phyloP scores from a whole-genome alignment of 1,140 invertebrate genomes.

The Saccostrea cuccullata region DNA sequence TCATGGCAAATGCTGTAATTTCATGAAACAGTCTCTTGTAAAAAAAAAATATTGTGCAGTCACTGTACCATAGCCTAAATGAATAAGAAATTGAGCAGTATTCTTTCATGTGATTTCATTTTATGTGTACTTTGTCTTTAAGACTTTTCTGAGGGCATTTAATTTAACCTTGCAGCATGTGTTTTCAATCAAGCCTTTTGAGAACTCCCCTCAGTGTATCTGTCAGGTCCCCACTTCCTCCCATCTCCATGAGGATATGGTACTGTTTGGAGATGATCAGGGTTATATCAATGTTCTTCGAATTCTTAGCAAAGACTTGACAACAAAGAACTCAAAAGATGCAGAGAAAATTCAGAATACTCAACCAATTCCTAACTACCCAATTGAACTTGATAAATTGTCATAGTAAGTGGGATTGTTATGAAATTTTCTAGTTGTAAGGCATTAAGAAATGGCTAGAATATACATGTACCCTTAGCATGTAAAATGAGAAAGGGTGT shows the following conservation, averaged over 20 bases:
- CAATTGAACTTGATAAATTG: conserved; percentile 70
- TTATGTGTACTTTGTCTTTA: too few relatives aligned
- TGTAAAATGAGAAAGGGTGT: too few relatives aligned
- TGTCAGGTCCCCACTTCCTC: conserved; percentile 65
- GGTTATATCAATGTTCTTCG: conserved; percentile 76
- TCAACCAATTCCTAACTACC: conserved; percentile 53
- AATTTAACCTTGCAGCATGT: conserved; percentile 66
- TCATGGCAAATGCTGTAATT: too few relatives aligned
- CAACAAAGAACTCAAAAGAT: conserved; percentile 73
- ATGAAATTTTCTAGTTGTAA: too few relatives aligned
- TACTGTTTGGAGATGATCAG: conserved; percentile 77
- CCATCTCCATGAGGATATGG: conserved; percentile 67
- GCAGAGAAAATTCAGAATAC: conserved; percentile 62
- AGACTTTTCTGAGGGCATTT: too few relatives aligned
- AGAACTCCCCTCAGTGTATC: conserved; percentile 75
- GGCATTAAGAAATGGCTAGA: too few relatives aligned
- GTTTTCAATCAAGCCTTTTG: conserved; percentile 75
- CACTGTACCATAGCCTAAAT: too few relatives aligned
- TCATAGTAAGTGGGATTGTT: conserved; percentile 65
- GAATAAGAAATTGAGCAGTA: too few relatives aligned
- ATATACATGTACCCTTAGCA: too few relatives aligned
- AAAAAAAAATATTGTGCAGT: too few relatives aligned
- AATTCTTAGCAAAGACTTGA: conserved; percentile 74
- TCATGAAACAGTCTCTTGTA: too few relatives aligned
- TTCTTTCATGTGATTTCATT: too few relatives aligned